Evolutionary conservation across 2,888 invertebrate genomes (phyloP), one percentile per base, ranked within the genome.

Genomic region (Minunthozetes semirufus): DNA sequence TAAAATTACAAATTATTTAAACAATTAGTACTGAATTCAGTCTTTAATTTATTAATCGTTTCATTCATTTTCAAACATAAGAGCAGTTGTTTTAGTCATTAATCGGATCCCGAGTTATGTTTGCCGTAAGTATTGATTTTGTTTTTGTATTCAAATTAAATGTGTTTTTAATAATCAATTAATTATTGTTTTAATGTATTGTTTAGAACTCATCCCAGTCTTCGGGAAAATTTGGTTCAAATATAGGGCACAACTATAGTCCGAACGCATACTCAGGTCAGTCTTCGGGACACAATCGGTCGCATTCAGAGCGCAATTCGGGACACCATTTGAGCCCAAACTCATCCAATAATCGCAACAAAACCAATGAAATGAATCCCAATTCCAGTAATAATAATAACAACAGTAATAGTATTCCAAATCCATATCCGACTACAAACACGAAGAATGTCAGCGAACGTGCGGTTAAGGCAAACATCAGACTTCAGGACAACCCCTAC

Each of bases 401-500:
- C 38, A 15, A 46, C 38, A 42, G n/a, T 42, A 56, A 38, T 33
- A 2, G 6, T 5, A 15, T 6, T 22, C 1, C 53, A 50, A 50
- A 46, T 50, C 27, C 59, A 13, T 17, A 15, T 59, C 46, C 50
- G 71, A 27, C 71, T 19, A 0, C 71, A 22, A 72, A 72, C 50
- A 72, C 71, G 1, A 75, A 75, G 71, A 75, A 71, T 61, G 59
- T 75, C 11, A 75, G 75, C 59, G 84, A 84, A 76, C 83, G 84
- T 75, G 79, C 83, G 8, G 81, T 82, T 77, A 85, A 84, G 74
- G 86, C 86, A 13, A 85, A 86, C 78, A 83, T 84, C 76, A 81
- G 85, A 74, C 83, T 97, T 0, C 92, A 94, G 82, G 88, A 90
- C 59, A 92, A 93, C 79, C 88, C 90, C 0, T 97, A 94, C 81